Evolutionary conservation across 2,888 invertebrate genomes (phyloP).

Genomic region (Autographa pulchrina): DNA sequence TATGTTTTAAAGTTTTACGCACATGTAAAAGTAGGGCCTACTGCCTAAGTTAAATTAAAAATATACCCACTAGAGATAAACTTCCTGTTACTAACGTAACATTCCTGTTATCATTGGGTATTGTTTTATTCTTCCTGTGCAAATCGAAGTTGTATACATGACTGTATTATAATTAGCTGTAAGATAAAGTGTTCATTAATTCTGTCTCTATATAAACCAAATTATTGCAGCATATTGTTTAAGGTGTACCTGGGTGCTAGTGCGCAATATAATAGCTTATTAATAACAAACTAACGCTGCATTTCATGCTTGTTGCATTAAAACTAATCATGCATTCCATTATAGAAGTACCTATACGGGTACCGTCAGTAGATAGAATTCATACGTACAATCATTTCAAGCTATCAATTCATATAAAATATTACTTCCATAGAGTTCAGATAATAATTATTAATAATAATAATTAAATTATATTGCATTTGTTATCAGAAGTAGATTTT

Average conservation of each 20-base stretch:
- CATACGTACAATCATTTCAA: constrained; percentile 11
- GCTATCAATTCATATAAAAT: constrained; percentile 29
- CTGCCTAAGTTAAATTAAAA: neutral
- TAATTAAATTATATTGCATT: constrained; percentile 48
- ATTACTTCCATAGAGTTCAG: constrained; percentile 29
- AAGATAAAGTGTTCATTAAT: constrained; percentile 61
- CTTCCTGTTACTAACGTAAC: constrained; percentile 42
- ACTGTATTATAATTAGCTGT: constrained; percentile 47
- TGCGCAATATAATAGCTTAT: constrained; percentile 10
- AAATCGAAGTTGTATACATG: constrained; percentile 38
- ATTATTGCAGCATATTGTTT: constrained; percentile 8
- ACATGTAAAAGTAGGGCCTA: neutral
- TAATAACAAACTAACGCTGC: constrained; percentile 26
- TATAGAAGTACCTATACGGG: constrained; percentile 36
- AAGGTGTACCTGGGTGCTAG: neutral
- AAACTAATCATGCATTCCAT: constrained; percentile 65
- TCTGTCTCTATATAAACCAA: constrained; percentile 10
- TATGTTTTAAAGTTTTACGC: neutral
- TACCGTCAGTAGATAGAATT: constrained; percentile 8
- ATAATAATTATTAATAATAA: constrained; percentile 6
- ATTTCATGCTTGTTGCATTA: constrained; percentile 46
- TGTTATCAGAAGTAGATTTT: constrained; percentile 23
- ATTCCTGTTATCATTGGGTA: constrained; percentile 45
- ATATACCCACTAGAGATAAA: constrained; percentile 18
- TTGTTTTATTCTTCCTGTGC: constrained; percentile 21